Base-by-base conservation (phyloP, 2,888 invertebrate genomes). In the Hoplodrina ambigua region DNA sequence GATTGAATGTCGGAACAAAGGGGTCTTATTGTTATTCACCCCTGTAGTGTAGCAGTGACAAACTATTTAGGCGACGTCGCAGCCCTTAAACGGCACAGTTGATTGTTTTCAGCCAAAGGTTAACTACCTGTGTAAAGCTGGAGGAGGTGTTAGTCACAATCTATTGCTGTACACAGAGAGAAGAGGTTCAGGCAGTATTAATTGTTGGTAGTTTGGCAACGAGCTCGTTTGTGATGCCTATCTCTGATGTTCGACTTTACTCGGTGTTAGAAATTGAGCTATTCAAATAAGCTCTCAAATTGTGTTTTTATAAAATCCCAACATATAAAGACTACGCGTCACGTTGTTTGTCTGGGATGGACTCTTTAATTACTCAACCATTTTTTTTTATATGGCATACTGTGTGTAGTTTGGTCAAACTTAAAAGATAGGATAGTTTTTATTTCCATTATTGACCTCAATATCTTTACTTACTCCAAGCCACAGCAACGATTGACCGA, bases 1-100 rank as follows among this genome's bases (percentile, higher is more conserved):
- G 94, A 94, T 94, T 94, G 94, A 94, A 94, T 93, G 92, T 90
- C 88, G 89, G 90, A 91, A 94, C 93, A 93, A 93, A 91, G 93
- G 94, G 92, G 89, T 90, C 93, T 92, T 94, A 94, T 95, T 95
- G 93, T 94, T 94, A 94, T 94, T 93, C 94, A 94, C 94, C 95
- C 94, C 91, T 88, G 89, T 86, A 87, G 89, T 87, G 83, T 82
- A 85, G 85, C 82, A 85, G 88, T 91, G 92, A 94, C 94, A 92
- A 91, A 92, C 92, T 92, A 91, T 91, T 93, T 91, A 90, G 91
- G 86, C 87, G 88, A 86, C 88, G 86, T 83, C 86, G 81, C 85
- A 89, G 85, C 89, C 90, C 89, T 89, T 89, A 89, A 89, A 82
- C 84, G 85, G 81, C 75, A 78, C 72, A 72, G 82, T 86, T 89